Evolutionary conservation across 2,113 vertebrate species (phyloP).

Genomic region (Amphiprion percula): DNA sequence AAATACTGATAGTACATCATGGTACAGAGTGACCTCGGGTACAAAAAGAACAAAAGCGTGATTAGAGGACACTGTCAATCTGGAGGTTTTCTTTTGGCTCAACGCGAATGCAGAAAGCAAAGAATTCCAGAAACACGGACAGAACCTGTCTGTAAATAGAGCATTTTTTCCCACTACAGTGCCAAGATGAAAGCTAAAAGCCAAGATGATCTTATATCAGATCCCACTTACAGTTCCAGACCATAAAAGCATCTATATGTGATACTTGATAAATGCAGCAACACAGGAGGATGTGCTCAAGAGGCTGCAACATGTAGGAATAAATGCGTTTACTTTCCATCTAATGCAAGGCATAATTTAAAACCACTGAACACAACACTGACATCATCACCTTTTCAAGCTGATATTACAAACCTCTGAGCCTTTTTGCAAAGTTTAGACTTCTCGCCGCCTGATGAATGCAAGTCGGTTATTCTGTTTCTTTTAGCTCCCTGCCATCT

Average conservation of each 20-base stretch:
- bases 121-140: conserved; percentile 24
- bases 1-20: neutral
- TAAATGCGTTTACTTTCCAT: neutral
- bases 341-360: neutral
- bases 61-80: neutral
- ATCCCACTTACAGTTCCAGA: neutral
- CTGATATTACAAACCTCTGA: too few species aligned
- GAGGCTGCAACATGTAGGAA: neutral
- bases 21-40: neutral
- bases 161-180: neutral
- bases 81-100: neutral
- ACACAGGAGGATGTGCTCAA: neutral
- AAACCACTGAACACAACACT: neutral
- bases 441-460: neutral
- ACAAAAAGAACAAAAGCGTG: neutral
- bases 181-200: conserved; percentile 18
- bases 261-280: conserved; percentile 11
- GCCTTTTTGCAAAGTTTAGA: too few species aligned
- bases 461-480: neutral
- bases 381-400: too few species aligned
- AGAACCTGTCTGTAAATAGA: conserved; percentile 11
- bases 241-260: neutral
- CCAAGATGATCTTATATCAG: neutral
- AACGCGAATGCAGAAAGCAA: neutral
- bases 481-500: neutral